Base-by-base conservation (phyloP, 2,888 invertebrate species). In the Nasonovia ribisnigri region DNA sequence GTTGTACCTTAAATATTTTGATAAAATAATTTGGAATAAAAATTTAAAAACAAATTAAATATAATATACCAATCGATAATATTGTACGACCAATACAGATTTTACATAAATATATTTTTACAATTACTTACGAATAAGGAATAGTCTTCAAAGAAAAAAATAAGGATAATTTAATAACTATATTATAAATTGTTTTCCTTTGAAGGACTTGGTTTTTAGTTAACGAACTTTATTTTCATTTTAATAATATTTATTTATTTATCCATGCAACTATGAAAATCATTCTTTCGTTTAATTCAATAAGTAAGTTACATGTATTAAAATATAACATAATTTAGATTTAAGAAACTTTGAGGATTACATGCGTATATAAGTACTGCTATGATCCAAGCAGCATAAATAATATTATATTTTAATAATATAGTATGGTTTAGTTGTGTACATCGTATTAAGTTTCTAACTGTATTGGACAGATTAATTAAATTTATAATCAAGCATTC, bases 381-480 rank as follows among this genome's bases (percentile, higher is more conserved):
- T 86, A 46, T 86, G 84, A 86, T 86, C 8, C 11, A 8, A 26
- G 26, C 26, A 8, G 24, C 11, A 3, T 24, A 51, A n/a, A 36
- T 51, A 29, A 10, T 26, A 42, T 57, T 43, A 43, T 43, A 86
- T 86, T 46, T 86, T 20, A 24, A 26, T 24, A 42, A 13, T 29
- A 26, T n/a, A n/a, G n/a, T n/a, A n/a, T 46, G 67, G 67, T 67
- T 60, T 43, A 36, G 46, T 48, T 46, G 90, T 67, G n/a, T 8
- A n/a, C 24, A 57, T 67, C 20, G 20, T 29, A 2, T 89, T n/a
- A 36, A n/a, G 67, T 67, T 46, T 48, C 20, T 67, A 46, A 29
- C 89, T 89, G 20, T 10, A 24, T 67, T n/a, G n/a, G n/a, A 90
- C 90, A 90, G n/a, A 36, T 90, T n/a, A 90, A 90, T 90, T 90